A percentile compares a stretch with the other conserved stretches of the same genome.
Conservation (phyloP, 2,797 vertebrate species). For the Hippoglossus hippoglossus region DNA sequence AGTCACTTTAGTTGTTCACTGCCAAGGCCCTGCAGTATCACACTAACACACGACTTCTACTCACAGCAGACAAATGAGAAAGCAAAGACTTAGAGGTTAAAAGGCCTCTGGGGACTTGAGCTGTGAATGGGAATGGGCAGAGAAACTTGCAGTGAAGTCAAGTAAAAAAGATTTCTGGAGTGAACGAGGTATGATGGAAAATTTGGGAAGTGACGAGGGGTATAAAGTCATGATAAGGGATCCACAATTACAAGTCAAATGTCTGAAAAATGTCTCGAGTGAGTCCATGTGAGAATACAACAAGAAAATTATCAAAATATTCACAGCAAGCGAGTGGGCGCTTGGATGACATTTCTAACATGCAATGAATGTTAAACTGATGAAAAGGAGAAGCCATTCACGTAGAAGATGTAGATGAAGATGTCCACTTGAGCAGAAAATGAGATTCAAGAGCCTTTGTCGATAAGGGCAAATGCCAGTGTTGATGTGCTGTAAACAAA, state of each 20-base stretch:
- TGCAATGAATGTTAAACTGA: too few relatives aligned
- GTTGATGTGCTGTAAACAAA: too few relatives aligned
- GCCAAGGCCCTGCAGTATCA: conserved; percentile 65
- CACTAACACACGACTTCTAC: conserved; percentile 50
- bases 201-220: not conserved
- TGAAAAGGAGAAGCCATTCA: too few relatives aligned
- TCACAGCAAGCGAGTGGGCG: too few relatives aligned
- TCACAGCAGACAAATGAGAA: conserved; percentile 51
- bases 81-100: conserved; percentile 58
- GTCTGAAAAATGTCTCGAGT: too few relatives aligned
- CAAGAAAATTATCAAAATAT: too few relatives aligned
- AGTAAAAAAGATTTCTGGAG: conserved; percentile 9
- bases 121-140: conserved; percentile 36
- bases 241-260: too few relatives aligned
- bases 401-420: too few relatives aligned
- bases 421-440: too few relatives aligned
- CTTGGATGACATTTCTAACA: too few relatives aligned
- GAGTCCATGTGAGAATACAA: conserved; percentile 1
- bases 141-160: conserved; percentile 13
- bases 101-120: conserved; percentile 42
- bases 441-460: too few relatives aligned
- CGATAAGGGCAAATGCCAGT: too few relatives aligned
- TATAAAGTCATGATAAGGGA: not conserved
- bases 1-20: conserved; percentile 56
- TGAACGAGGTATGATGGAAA: conserved; percentile 10